These are phyloP conservation scores for Muscidifurax raptorellus DNA, from an alignment of 1,140 invertebrate species.

Conservation along the genomic window DNA sequence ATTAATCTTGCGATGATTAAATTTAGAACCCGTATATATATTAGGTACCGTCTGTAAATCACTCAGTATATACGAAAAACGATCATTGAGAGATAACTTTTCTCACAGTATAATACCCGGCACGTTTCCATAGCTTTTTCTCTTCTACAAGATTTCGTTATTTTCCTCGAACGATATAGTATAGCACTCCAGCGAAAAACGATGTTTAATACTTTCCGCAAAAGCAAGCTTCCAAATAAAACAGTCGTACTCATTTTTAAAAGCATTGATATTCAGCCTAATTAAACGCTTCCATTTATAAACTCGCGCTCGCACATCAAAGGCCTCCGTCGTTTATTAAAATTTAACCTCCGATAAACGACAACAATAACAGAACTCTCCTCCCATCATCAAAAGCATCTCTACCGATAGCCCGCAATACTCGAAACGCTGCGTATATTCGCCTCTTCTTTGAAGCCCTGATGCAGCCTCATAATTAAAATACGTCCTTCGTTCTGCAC, in stretches of 20 bases:
- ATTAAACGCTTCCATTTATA: background rate
- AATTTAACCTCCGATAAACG: background rate
- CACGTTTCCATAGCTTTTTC: too few relatives aligned
- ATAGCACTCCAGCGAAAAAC: too few relatives aligned
- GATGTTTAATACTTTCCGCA: too few relatives aligned
- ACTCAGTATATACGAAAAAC: background rate
- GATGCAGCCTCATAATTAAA: conserved; percentile 34
- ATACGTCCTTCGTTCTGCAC: background rate
- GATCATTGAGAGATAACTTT: too few relatives aligned
- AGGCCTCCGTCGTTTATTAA: background rate
- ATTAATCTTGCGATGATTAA: background rate
- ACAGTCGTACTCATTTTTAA: too few relatives aligned
- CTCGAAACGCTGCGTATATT: background rate
- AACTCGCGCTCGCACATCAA: background rate
- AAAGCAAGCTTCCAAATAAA: too few relatives aligned
- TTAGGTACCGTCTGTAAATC: background rate
- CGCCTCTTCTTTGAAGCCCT: background rate
- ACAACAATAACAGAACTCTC: background rate
- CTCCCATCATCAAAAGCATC: background rate
- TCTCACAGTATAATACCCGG: too few relatives aligned
- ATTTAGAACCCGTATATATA: background rate
- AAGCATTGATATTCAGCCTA: background rate
- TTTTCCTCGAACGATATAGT: too few relatives aligned
- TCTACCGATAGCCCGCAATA: background rate
- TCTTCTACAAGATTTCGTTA: too few relatives aligned